Percentiles rank a stretch among this genome's conserved stretches.
phyloP scores from a whole-genome alignment of 2,797 vertebrate genomes.

The Arctocebus calabarensis region DNA sequence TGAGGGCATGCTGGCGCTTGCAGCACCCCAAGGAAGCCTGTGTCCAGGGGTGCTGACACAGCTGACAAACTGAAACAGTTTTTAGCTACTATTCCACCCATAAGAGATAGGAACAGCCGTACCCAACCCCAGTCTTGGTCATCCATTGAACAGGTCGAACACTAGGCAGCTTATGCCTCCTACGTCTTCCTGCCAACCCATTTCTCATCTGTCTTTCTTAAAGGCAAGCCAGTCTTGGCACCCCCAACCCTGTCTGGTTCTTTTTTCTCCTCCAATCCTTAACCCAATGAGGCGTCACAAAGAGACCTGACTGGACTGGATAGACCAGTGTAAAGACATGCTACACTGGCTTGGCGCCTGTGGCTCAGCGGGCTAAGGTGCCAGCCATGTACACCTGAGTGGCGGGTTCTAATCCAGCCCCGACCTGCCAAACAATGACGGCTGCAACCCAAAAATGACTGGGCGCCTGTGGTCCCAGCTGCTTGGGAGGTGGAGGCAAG shows the following conservation, averaged over 20 bases:
- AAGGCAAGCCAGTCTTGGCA: not conserved
- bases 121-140: not conserved
- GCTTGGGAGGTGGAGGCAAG: too few relatives aligned
- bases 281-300: not conserved
- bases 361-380: too few relatives aligned
- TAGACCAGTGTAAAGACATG: not conserved
- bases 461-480: too few relatives aligned
- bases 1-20: not conserved
- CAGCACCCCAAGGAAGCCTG: not conserved
- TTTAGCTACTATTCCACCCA: not conserved
- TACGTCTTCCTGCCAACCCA: not conserved
- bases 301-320: conserved; percentile 44
- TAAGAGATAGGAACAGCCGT: not conserved
- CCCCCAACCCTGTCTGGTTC: not conserved
- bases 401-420: too few relatives aligned
- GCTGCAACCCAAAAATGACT: too few relatives aligned
- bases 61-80: too few relatives aligned
- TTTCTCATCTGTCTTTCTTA: not conserved
- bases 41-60: too few relatives aligned
- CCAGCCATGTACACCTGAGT: too few relatives aligned
- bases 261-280: not conserved
- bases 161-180: not conserved
- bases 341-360: too few relatives aligned
- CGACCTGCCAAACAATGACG: too few relatives aligned
- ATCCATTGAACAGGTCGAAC: not conserved